phyloP scores from a whole-genome alignment of 1,140 invertebrate species.

The Zaprionus ornatus region DNA sequence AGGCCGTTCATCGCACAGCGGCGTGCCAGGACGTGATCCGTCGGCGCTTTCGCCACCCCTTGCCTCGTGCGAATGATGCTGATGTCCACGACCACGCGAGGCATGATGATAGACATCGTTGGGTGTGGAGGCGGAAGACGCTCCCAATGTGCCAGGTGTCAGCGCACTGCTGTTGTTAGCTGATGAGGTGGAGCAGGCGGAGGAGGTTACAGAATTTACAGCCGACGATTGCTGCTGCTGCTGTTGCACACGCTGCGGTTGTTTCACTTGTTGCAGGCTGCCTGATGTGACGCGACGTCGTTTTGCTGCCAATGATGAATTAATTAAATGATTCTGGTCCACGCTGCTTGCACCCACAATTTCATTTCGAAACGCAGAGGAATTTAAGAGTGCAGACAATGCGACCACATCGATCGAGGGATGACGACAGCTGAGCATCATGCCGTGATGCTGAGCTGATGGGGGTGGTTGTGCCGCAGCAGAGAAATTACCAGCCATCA shows the following conservation, averaged over 20 bases:
- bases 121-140: constrained; percentile 17
- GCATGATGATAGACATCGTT: constrained; percentile 76
- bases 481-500: constrained; percentile 64
- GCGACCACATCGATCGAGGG: constrained; percentile 81
- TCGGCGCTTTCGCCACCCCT: constrained; percentile 83
- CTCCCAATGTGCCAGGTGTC: constrained; percentile 23
- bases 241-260: constrained; percentile 29
- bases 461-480: constrained; percentile 46
- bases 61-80: constrained; percentile 83
- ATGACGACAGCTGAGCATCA: constrained; percentile 74
- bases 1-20: constrained; percentile 92
- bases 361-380: constrained; percentile 70
- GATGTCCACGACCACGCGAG: constrained; percentile 77
- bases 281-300: constrained; percentile 49
- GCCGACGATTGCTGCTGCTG: constrained; percentile 14
- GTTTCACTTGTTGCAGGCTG: constrained; percentile 30
- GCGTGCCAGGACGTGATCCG: constrained; percentile 91
- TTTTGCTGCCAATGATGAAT: constrained; percentile 68
- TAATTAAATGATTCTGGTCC: constrained; percentile 64
- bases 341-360: constrained; percentile 63
- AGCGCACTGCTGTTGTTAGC: constrained; percentile 17
- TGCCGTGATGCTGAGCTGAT: constrained; percentile 37
- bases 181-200: constrained; percentile 13
- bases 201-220: not conserved
- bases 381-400: too few species aligned